These are phyloP conservation scores for Watsonalla binaria DNA, from an alignment of 2,888 invertebrate genomes.

Conservation along the genomic window DNA sequence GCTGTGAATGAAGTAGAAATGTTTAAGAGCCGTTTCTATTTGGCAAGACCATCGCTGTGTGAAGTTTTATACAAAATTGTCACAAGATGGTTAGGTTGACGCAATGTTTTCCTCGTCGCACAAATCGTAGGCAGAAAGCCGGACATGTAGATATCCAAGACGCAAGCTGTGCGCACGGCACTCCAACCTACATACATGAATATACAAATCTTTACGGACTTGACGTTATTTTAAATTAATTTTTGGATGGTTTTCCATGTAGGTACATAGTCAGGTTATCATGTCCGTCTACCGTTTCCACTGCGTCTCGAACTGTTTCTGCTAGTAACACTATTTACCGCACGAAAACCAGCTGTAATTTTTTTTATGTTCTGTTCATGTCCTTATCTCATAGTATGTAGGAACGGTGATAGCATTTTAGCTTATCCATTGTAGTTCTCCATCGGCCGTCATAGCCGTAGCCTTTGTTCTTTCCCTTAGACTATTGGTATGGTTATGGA, in stretches of 20 bases:
- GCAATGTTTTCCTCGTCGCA: constrained; percentile 58
- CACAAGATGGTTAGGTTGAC: constrained; percentile 43
- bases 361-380: no score
- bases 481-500: constrained; percentile 13
- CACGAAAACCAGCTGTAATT: no score
- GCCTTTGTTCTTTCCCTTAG: constrained; percentile 5
- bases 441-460: no score
- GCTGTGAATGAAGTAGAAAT: no score
- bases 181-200: constrained; percentile 68
- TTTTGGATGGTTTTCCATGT: constrained; percentile 13
- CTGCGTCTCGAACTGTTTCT: no score
- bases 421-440: no score
- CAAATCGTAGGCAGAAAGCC: constrained; percentile 62
- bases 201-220: constrained; percentile 57
- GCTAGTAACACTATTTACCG: no score
- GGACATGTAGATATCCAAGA: constrained; percentile 56
- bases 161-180: constrained; percentile 70
- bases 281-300: no score
- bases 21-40: not conserved
- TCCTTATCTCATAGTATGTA: no score
- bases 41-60: constrained; percentile 21
- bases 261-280: constrained; percentile 8
- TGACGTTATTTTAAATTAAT: constrained; percentile 49
- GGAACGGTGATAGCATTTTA: no score
- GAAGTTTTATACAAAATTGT: constrained; percentile 34